Evolutionary conservation across 2,888 invertebrate species (phyloP), one percentile per base, ranked within the genome.

Genomic region (Stenurella melanura): DNA sequence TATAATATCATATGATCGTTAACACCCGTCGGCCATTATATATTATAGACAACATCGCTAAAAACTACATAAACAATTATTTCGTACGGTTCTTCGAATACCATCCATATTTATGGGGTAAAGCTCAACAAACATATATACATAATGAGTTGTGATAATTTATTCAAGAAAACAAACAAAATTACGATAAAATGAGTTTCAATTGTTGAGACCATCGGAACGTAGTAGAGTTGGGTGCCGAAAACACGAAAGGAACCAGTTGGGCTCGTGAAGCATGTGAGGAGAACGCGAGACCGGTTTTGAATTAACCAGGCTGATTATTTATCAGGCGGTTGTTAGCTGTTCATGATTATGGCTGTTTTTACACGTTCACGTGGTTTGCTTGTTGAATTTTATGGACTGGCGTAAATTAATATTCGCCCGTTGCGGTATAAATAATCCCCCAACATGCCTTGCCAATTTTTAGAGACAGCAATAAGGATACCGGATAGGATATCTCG

Each of bases 291-390:
- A 77, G 85, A 87, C 87, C 87, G 87, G 87, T 86, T 87, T 87
- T 78, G 83, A 84, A 83, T 84, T 86, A 86, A 86, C 86, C 85
- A 85, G 83, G 85, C 84, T 86, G 87, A 88, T 89, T 89, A 89
- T 89, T 89, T 89, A 89, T 88, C 88, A 86, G 85, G 83, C 84
- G 87, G 88, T 88, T 88, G 88, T 89, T 89, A 88, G 87, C 88
- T 87, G 88, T 87, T 87, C 87, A 87, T 87, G 88, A 89, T 89
- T 89, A 89, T 88, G 87, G 88, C 88, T 89, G 88, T 89, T 89
- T 89, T 89, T 89, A 89, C 89, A 89, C 89, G 87, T 88, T 88
- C 86, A 87, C 87, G 88, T 87, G 88, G 88, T 88, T 88, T 86
- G 88, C 88, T 87, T 85, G 88, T 88, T 87, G 87, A 84, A 88